Evolutionary conservation across 2,113 vertebrate species (phyloP).

Genomic region (Neodontobutis hainanensis): DNA sequence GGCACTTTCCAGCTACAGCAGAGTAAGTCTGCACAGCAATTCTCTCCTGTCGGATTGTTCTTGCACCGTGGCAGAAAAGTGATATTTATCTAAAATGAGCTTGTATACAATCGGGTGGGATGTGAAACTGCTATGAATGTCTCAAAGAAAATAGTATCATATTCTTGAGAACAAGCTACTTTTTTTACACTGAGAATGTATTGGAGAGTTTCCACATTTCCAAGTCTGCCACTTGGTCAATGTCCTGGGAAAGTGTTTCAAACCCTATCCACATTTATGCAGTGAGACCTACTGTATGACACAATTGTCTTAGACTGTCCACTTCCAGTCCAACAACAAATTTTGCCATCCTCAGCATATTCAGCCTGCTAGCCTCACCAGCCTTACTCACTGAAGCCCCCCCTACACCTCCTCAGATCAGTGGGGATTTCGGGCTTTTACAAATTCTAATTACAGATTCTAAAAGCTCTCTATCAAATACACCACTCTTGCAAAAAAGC

Average conservation of each 20-base stretch:
- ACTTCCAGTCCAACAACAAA: too few species aligned
- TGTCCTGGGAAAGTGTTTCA: slow-evolving; percentile 10
- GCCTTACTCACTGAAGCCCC: too few species aligned
- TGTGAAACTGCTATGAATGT: not conserved
- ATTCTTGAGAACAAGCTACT: not conserved
- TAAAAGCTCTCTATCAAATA: too few species aligned
- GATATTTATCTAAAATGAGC: slow-evolving; percentile 41
- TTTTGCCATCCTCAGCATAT: too few species aligned
- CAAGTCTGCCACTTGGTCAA: not conserved
- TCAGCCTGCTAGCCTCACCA: too few species aligned
- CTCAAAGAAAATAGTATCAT: slow-evolving; percentile 17
- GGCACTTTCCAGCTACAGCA: slow-evolving; percentile 45
- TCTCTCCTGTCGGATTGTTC: slow-evolving; percentile 35
- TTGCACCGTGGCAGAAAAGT: slow-evolving; percentile 14
- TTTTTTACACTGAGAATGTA: not conserved
- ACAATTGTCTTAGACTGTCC: too few species aligned
- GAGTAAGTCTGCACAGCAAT: slow-evolving; percentile 38
- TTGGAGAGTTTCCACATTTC: slow-evolving; percentile 23
- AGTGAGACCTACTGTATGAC: too few species aligned
- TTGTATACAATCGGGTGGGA: slow-evolving; percentile 19
- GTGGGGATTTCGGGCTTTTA: too few species aligned
- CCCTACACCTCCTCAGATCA: too few species aligned
- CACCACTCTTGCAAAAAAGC: too few species aligned
- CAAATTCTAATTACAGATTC: too few species aligned
- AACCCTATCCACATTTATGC: too few species aligned